A percentile compares a stretch with the other conserved stretches of the same genome.
phyloP scores from a whole-genome alignment of 2,888 invertebrate genomes.

The Nymphalis polychloros region DNA sequence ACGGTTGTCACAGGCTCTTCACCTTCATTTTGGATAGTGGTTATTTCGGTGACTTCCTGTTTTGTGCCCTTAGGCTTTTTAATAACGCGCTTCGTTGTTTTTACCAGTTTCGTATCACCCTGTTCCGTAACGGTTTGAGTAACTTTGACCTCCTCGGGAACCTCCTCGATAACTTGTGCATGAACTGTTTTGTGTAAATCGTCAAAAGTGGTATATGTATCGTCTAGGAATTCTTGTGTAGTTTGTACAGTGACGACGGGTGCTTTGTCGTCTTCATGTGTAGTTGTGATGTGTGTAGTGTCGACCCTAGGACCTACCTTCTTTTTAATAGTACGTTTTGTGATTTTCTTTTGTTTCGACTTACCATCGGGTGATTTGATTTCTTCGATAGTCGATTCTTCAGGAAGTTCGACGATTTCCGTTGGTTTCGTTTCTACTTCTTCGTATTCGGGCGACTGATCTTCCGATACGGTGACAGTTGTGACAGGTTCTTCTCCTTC shows the following conservation, averaged over 20 bases:
- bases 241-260: constrained; percentile 44
- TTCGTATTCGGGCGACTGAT: not conserved
- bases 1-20: constrained; percentile 46
- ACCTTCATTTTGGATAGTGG: constrained; percentile 47
- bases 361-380: constrained; percentile 47
- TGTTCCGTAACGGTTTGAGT: constrained; percentile 20
- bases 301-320: constrained; percentile 18
- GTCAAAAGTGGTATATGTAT: constrained; percentile 19
- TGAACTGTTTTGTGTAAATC: constrained; percentile 30
- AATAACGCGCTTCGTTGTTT: constrained; percentile 51
- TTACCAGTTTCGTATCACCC: constrained; percentile 19
- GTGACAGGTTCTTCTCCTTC: not conserved
- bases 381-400: constrained; percentile 43
- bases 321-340: constrained; percentile 40
- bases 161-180: not conserved
- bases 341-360: constrained; percentile 51
- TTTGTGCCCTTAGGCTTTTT: constrained; percentile 38
- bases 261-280: constrained; percentile 57
- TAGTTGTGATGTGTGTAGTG: constrained; percentile 9
- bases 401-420: constrained; percentile 39
- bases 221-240: not conserved
- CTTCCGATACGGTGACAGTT: not conserved
- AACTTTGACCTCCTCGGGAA: constrained; percentile 18
- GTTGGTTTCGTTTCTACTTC: not conserved
- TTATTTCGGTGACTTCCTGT: constrained; percentile 46